Evolutionary conservation across 64 coral and sea anemone species (phyloP), one percentile per base, ranked within the genome.

Genomic region (Montipora capricornis): DNA sequence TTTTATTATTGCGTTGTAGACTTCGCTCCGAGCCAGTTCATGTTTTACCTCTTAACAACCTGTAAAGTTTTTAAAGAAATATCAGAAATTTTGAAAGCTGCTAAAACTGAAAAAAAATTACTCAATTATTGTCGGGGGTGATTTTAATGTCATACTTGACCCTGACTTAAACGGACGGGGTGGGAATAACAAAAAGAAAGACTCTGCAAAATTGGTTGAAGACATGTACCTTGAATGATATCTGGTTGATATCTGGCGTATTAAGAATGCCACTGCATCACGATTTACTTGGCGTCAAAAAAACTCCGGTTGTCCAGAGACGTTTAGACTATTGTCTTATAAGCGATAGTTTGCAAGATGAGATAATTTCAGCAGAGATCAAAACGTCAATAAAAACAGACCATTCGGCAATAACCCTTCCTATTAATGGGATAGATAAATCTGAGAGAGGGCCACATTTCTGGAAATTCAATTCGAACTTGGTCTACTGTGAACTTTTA

Each of bases 391-490:
- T 62, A 60, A 61, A 61, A 68, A 29, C 83, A 3, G 49, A 68
- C 10, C 64, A 44, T 9, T 62, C 64, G 4, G 49, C 79, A 49
- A 81, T 81, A 81, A 49, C 46, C 3, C 47, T 81, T 48, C 19
- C 19, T 4, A 19, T 87, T 70, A 87, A 87, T 7, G 66, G 53
- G 7, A 1, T 87, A 17, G 83, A 87, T 47, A 0, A 37, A 0
- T 37, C 37, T 37, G 37, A 37, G 37, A 37, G 47, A 11, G 61
- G 84, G 5, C 67, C 49, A 49, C 0, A 9, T 44, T 78, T 37
- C 37, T 37, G 75, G 75, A 78, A 78, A 78, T 78, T 78, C 44
- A 87, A 87, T 20, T 87, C 67, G 4, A 70, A 87, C 68, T n/a
- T 2, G 5, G 68, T 44, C 4, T 74, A 22, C 49, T 47, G 61